Conservation (phyloP, 2,797 vertebrate species). For the Thaleichthys pacificus region DNA sequence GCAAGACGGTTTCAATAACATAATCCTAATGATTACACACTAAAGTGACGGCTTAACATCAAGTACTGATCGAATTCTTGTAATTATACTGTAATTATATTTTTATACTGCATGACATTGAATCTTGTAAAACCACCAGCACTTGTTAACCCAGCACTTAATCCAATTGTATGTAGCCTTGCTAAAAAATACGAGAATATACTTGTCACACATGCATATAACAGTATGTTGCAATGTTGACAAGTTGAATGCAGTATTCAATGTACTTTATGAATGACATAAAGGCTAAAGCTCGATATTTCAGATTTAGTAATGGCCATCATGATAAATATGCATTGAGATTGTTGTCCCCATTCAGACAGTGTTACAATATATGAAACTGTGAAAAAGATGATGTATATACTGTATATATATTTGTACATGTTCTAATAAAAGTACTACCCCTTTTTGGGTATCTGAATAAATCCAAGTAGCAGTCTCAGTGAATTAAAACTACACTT, state of each 20-base stretch:
- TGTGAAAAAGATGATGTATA: neutral
- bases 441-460: neutral
- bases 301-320: neutral
- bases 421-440: conserved; percentile 7
- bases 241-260: neutral
- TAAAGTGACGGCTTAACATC: neutral
- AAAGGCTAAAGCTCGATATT: neutral
- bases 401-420: neutral
- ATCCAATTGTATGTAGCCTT: neutral
- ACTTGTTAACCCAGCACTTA: conserved; percentile 9
- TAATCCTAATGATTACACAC: neutral
- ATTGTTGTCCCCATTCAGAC: neutral
- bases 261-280: neutral
- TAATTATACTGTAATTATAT: conserved; percentile 19
- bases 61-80: neutral
- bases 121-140: neutral
- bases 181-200: neutral
- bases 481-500: too few species aligned
- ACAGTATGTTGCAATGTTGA: neutral
- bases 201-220: neutral
- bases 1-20: neutral
- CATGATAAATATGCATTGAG: neutral
- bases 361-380: neutral
- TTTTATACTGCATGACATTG: neutral
- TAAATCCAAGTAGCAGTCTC: too few species aligned